These are phyloP conservation scores for Leucosticte australis DNA, from an alignment of 2,113 vertebrate genomes.

Conservation along the genomic window DNA sequence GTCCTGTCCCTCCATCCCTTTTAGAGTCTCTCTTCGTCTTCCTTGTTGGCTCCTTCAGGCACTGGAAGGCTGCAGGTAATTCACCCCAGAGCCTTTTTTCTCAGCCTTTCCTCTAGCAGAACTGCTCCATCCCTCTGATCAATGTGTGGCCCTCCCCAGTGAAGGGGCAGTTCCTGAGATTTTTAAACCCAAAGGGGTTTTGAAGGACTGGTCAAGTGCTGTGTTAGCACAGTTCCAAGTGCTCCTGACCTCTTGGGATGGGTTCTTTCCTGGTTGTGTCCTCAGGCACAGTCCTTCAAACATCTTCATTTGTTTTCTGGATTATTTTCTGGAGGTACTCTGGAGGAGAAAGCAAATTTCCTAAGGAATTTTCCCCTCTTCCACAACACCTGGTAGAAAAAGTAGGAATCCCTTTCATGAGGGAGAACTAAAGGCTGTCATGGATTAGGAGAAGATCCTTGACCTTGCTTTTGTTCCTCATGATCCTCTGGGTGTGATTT, in stretches of 20 bases:
- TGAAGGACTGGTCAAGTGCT: fast-evolving
- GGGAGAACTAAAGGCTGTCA: background rate
- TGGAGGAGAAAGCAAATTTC: background rate
- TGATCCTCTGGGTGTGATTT: background rate
- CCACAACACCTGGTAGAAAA: background rate
- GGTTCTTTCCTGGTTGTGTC: background rate
- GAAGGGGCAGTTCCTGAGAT: background rate
- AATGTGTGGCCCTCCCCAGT: background rate
- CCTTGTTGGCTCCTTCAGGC: background rate
- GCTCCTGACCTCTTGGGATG: background rate
- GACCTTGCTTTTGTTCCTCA: background rate
- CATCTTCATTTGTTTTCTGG: background rate
- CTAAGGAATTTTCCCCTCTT: background rate
- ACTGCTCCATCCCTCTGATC: background rate
- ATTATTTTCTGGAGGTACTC: background rate
- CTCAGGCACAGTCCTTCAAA: background rate
- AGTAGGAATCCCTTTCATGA: background rate
- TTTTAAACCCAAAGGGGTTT: background rate
- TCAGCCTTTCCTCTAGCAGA: background rate
- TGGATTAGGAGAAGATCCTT: background rate
- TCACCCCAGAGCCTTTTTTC: background rate
- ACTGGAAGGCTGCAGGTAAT: background rate
- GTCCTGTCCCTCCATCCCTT: background rate
- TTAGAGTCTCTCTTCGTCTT: background rate
- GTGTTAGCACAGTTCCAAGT: background rate